Evolutionary conservation across 2,113 vertebrate species (phyloP).

Genomic region (Nyctereutes procyonoides): DNA sequence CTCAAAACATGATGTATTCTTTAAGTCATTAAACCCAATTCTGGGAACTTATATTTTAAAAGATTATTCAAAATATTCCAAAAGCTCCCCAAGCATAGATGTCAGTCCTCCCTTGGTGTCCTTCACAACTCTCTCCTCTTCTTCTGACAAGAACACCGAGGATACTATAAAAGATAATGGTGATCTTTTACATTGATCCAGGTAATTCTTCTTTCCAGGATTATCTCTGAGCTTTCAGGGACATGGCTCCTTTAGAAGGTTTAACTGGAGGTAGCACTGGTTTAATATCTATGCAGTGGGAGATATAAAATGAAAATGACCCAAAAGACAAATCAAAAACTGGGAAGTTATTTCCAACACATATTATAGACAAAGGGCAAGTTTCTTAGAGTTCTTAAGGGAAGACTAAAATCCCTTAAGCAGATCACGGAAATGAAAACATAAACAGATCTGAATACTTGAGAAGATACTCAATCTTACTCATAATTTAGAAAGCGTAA

Average conservation of each 20-base stretch:
- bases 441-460: constrained; percentile 22
- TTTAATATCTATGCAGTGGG: background rate
- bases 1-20: background rate
- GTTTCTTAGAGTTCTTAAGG: background rate
- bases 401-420: background rate
- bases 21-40: background rate
- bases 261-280: background rate
- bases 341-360: background rate
- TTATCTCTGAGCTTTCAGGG: background rate
- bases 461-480: background rate
- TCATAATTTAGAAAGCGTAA: background rate
- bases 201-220: background rate
- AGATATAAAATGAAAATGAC: background rate
- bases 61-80: background rate
- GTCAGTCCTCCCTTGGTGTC: background rate
- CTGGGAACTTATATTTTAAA: background rate
- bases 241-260: background rate
- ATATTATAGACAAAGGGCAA: background rate
- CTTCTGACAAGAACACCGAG: background rate
- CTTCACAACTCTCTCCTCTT: background rate
- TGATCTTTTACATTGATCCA: background rate
- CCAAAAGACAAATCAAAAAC: background rate
- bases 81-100: background rate
- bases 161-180: background rate
- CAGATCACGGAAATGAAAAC: constrained; percentile 1